Base-by-base conservation (phyloP, 1,140 invertebrate genomes). In the Tenebrio molitor region DNA sequence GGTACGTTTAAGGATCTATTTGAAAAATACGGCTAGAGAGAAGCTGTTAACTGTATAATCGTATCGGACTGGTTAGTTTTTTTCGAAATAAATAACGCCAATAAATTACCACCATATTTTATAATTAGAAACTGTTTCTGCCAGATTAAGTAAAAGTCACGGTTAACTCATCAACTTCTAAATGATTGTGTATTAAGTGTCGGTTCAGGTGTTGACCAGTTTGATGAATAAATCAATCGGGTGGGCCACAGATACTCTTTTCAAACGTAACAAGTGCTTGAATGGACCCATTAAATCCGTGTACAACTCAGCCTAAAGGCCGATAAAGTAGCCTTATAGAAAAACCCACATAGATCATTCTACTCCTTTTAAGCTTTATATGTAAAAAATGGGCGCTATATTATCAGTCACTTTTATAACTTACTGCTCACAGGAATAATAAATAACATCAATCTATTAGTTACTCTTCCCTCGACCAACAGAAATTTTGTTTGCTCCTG, bases 301-400 rank as follows among this genome's bases (percentile, higher is more conserved):
- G 4, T 46, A 17, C 2, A 46, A 58, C 7, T 10, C 16, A 25
- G n/a, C 50, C 21, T 25, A 58, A 58, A 58, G 23, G 50, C 50
- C 23, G 21, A 25, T 58, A 29, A 58, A 58, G 50, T 58, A 58
- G 50, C 29, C 23, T 58, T 8, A 15, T 58, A 58, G 21, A 29
- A 58, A 29, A 58, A 10, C 21, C 50, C 21, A 29, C 50, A 58
- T 58, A 58, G 50, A 58, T 58, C 50, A 58, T 33, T 58, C 50
- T n/a, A 17, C 19, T 53, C 46, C 8, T 25, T 53, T 46, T 46
- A 46, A 46, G 44, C n/a, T 46, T 50, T 50, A 50, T 50, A 29
- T 29, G 25, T 29, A 58, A 39, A 39, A 8, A 39, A 39, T 39
- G 36, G n/a, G n/a, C n/a, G n/a, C n/a, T n/a, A n/a, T n/a, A n/a